phyloP scores from a whole-genome alignment of 1,140 invertebrate species.

The Neocloeon triangulifer region DNA sequence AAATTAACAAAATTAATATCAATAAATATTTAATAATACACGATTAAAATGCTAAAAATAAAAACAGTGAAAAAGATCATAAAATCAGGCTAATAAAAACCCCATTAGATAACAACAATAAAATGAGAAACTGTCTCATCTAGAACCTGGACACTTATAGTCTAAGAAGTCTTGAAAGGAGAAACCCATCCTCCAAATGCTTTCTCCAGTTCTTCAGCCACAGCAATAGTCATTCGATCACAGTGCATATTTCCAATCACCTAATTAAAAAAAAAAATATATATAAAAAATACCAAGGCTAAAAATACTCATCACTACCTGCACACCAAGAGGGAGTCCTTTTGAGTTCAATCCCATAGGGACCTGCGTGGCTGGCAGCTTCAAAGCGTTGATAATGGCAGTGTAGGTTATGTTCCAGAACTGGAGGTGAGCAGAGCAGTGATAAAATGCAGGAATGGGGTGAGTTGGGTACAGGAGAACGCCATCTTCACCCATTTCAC shows the following conservation, averaged over 20 bases:
- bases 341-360: conserved; percentile 62
- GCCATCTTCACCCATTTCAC: conserved; percentile 49
- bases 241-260: conserved; percentile 22
- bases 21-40: no score
- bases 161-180: conserved; percentile 5
- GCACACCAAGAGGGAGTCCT: conserved; percentile 73
- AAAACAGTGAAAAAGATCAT: no score
- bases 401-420: conserved; percentile 79
- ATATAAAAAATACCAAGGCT: no score
- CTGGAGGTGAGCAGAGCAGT: conserved; percentile 53
- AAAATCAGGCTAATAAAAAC: no score
- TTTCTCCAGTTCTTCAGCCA: conserved; percentile 29
- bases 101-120: no score
- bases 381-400: conserved; percentile 67
- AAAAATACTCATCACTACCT: no score
- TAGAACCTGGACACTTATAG: no score
- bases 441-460: conserved; percentile 62
- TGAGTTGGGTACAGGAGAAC: conserved; percentile 69
- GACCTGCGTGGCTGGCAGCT: conserved; percentile 66
- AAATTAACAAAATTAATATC: no score
- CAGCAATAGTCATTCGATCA: conserved; percentile 26
- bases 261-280: conserved; percentile 11
- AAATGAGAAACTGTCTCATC: no score
- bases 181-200: conserved; percentile 31
- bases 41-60: no score